Evolutionary conservation across 2,113 vertebrate genomes (phyloP), one percentile per base, ranked within the genome.

Genomic region (Henicopernis longicauda): DNA sequence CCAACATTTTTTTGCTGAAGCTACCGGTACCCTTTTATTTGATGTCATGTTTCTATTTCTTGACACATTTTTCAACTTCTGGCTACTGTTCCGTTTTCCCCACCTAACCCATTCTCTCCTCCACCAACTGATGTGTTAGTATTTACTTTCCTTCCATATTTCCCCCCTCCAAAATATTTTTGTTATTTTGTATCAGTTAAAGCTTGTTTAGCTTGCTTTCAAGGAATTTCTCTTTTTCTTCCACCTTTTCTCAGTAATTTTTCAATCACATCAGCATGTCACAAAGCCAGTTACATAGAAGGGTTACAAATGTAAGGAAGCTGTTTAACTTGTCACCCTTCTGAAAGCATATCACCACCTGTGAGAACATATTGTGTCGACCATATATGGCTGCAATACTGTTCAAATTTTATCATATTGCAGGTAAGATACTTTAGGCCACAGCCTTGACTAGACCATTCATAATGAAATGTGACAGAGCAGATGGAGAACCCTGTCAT

Each of bases 401-500:
- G 45, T 90, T 97, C 73, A 96, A 82, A 94, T 95, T 95, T 95
- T 95, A 91, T 96, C 97, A 87, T 90, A 83, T 93, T 96, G 83
- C 92, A 97, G 85, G 82, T 90, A 97, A 97, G 94, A 95, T 74
- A 83, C 76, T 95, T 72, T 77, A 97, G 95, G 65, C 86, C 94
- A 92, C 90, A 97, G 86, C 93, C 96, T 98, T 98, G 97, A 97
- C 85, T 96, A 74, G 85, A 78, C 95, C 93, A 97, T 98, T 98
- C 98, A 96, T 97, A 98, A 98, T 94, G 67, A 92, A 97, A 95
- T 95, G 90, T 97, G 97, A 97, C 26, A 23, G 91, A 97, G 58
- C 87, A 98, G 96, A 98, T 94, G 94, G 91, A 98, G 94, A 96
- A 91, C 73, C 66, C 95, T 98, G 97, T 98, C 98, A 98, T 84